Percentiles rank a stretch among this genome's conserved stretches.
Conservation (phyloP, 1,140 invertebrate species). For the Plutomurus gul region DNA sequence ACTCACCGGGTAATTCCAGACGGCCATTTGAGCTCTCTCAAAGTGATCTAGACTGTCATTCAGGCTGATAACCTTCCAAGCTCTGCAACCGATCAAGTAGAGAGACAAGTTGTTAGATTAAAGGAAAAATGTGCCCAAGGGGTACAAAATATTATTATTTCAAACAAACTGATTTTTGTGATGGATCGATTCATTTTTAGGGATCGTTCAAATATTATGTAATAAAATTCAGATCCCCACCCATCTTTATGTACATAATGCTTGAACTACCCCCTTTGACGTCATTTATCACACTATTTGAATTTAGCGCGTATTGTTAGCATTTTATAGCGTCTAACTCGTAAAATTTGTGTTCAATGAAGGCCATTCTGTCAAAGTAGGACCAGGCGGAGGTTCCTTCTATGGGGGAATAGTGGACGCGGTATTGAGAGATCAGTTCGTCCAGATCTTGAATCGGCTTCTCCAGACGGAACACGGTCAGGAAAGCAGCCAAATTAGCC, state of each 20-base stretch:
- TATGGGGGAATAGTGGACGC: slow-evolving; percentile 88
- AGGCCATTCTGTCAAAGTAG: slow-evolving; percentile 94
- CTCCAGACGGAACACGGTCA: slow-evolving; percentile 89
- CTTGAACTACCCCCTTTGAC: too few relatives aligned
- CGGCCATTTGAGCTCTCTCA: slow-evolving; percentile 90
- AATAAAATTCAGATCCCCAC: too few relatives aligned
- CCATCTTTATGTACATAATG: too few relatives aligned
- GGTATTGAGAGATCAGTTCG: slow-evolving; percentile 90
- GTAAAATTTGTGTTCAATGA: slow-evolving; percentile 93
- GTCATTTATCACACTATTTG: too few relatives aligned
- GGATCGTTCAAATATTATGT: too few relatives aligned
- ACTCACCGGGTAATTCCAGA: slow-evolving; percentile 98
- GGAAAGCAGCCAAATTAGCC: slow-evolving; percentile 84
- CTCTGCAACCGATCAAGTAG: slow-evolving; percentile 68
- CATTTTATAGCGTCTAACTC: slow-evolving; percentile 75
- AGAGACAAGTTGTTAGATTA: too few relatives aligned
- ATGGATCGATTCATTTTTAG: background rate
- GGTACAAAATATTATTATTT: too few relatives aligned
- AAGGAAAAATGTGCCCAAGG: too few relatives aligned
- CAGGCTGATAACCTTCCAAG: slow-evolving; percentile 97
- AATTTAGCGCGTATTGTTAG: too few relatives aligned
- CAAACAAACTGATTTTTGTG: background rate
- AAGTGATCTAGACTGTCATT: slow-evolving; percentile 87
- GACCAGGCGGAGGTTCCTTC: slow-evolving; percentile 83
- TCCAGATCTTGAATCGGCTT: slow-evolving; percentile 89